Base-by-base conservation (phyloP, 1,140 invertebrate species). In the Drosophila tristis region DNA sequence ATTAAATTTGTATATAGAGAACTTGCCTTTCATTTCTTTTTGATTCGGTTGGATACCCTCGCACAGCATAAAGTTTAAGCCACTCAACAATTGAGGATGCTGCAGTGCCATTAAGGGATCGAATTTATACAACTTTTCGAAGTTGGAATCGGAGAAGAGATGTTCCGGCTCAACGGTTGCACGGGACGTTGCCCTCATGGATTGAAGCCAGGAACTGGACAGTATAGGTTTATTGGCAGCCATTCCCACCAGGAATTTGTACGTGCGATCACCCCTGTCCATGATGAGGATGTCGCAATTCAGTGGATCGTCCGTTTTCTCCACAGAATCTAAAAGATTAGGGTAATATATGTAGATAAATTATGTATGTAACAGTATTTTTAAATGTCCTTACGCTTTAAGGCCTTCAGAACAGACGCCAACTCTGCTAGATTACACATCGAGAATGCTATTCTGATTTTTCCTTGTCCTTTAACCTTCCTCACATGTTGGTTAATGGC, bases 241-340 rank as follows among this genome's bases (percentile, higher is more conserved):
- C 6, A 87, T 39, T 1, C 45, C 66, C 2, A 64, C 31, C 4
- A 87, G 76, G 26, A 87, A 89, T 25, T 87, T 87, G 29, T 63
- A 87, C 0, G 82, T 87, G 3, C 82, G 82, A 42, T 87, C 82
- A 2, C 82, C 82, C 9, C 53, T 78, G 39, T 87, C 84, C 82
- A 87, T 89, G 2, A 87, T 57, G 0, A 89, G 49, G 0, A 89
- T 7, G 39, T 87, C 74, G 31, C 70, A 89, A 5, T 53, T 16
- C 2, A 51, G 2, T 2, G 82, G 82, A 70, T 87, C 57, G 2
- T 58, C 63, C 4, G 62, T 54, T 11, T 79, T n/a, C 8, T 82
- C 84, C 1, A 87, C 3, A 8, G 43, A 63, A 39, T 63, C 81
- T 86, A 6, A 56, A 68, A 25, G 0, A 35, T 4, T 4, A 16